These are phyloP conservation scores for Amia ocellicauda DNA, from an alignment of 2,113 vertebrate genomes.

Conservation along the genomic window DNA sequence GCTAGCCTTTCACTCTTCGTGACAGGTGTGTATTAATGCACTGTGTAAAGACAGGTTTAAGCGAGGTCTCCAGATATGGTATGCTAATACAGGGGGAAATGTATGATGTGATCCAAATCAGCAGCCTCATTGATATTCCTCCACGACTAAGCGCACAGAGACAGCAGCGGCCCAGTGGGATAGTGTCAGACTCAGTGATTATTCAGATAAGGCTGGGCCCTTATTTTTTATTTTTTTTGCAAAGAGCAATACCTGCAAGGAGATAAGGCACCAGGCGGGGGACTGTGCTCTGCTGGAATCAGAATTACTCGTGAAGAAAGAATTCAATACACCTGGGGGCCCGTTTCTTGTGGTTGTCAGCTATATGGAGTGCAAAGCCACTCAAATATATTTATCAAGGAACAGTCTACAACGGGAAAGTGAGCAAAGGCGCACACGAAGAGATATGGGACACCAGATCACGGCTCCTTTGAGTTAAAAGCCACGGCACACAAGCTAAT, in stretches of 20 bases:
- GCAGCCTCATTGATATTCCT: constrained; percentile 21
- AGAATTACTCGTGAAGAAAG: neutral
- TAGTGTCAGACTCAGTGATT: neutral
- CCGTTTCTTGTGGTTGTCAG: neutral
- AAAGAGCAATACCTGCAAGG: constrained; percentile 2
- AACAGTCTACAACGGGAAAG: neutral
- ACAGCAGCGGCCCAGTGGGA: constrained; percentile 2
- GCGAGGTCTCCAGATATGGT: neutral
- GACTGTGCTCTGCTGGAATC: neutral
- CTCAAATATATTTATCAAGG: neutral
- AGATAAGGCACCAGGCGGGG: neutral
- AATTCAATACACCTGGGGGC: neutral
- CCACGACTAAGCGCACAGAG: constrained; percentile 10
- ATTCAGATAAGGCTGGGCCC: constrained; percentile 9
- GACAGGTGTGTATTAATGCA: neutral
- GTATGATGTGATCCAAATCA: neutral
- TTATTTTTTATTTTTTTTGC: too few relatives aligned
- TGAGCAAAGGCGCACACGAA: neutral
- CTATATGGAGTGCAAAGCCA: neutral
- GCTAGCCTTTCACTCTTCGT: neutral
- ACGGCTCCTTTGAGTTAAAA: neutral
- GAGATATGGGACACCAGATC: neutral
- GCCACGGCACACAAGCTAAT: too few relatives aligned
- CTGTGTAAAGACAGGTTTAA: neutral
- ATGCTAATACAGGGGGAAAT: constrained; percentile 8